Evolutionary conservation across 2,113 vertebrate genomes (phyloP), one percentile per base, ranked within the genome.

Genomic region (Coptodon rendalli): DNA sequence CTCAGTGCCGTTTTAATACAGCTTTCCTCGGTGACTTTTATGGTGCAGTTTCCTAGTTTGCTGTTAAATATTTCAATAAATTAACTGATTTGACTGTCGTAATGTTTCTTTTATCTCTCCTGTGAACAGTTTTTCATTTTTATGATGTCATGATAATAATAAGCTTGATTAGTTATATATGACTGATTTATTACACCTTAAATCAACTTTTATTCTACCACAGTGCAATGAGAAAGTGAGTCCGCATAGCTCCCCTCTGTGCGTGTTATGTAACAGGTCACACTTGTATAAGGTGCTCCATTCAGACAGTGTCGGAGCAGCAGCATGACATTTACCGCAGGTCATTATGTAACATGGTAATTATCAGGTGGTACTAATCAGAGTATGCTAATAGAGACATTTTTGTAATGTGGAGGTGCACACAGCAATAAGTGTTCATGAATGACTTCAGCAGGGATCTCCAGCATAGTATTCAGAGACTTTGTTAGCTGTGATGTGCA

Each of bases 261-360:
- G 63, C 54, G 8, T 66, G 66, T 89, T 87, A 59, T 38, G 83
- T 90, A 89, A 93, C 61, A 73, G 89, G 87, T 89, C 89, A 90
- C 6, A 1, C 48, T 71, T 50, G 45, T 78, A 52, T 83, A 50
- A 63, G 29, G 9, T 27, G 45, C 48, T 83, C 45, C 81, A 48
- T 63, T 27, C 38, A 82, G 56, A 31, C 43, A 2, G 80, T 45
- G 17, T 76, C 9, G 1, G 31, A 83, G 24, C 80, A 50, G 63
- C 68, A 52, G 66, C 52, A 13, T 90, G 87, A 86, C 92, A 86
- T 93, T 91, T 84, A 81, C 17, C 71, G 8, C 31, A 27, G 40
- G 16, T 81, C 22, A 4, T 89, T 82, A 71, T 81, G 34, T 87
- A 89, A 88, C 24, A 78, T 89, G 73, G 0, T 83, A 89, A 87